Conservation (phyloP, 2,888 invertebrate species). For the Ectemnius lituratus region DNA sequence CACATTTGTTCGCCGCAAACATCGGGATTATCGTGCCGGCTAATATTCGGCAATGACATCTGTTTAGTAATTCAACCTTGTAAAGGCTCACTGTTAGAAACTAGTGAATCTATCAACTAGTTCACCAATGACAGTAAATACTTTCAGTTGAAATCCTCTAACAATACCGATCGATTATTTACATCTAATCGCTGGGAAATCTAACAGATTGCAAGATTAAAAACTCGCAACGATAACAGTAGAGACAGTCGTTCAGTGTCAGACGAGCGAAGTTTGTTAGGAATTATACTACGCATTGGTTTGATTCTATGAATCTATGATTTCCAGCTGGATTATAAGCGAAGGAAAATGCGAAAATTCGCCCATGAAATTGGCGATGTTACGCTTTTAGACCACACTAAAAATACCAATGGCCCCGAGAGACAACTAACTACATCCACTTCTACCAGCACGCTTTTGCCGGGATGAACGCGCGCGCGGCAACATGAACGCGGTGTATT, state of each 20-base stretch:
- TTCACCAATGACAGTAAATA: too few relatives aligned
- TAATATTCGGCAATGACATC: background rate
- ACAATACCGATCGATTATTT: too few relatives aligned
- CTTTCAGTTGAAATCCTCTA: too few relatives aligned
- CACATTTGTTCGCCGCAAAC: background rate
- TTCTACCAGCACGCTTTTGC: background rate
- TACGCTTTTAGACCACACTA: conserved; percentile 64
- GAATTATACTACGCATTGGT: too few relatives aligned
- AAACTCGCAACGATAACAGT: too few relatives aligned
- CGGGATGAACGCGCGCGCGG: background rate
- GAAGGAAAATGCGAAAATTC: conserved; percentile 25
- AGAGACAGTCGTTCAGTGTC: too few relatives aligned
- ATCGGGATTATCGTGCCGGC: background rate
- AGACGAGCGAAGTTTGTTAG: too few relatives aligned
- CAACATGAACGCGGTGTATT: background rate
- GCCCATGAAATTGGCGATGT: conserved; percentile 27
- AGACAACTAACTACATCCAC: background rate
- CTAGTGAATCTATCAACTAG: too few relatives aligned
- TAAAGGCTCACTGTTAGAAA: background rate
- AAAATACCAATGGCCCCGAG: conserved; percentile 57
- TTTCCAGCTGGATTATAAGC: background rate
- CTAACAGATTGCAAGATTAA: too few relatives aligned
- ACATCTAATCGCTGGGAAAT: too few relatives aligned
- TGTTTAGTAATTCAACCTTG: background rate
- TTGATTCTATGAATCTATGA: background rate